These are phyloP conservation scores for Aramus guarauna DNA, from an alignment of 2,113 vertebrate species.

Conservation along the genomic window DNA sequence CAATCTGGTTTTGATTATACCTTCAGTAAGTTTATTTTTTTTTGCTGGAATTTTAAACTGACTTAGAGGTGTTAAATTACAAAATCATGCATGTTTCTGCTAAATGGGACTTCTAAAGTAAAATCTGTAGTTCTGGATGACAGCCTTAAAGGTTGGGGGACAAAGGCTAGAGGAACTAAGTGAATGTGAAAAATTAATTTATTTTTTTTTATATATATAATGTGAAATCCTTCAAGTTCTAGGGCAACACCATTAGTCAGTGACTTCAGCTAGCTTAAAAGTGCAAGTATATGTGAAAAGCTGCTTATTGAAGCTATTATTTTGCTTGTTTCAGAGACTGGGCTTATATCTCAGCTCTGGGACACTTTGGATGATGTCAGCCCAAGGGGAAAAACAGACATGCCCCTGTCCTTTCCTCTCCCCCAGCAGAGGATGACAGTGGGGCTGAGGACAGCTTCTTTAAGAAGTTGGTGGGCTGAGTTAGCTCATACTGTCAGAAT, in stretches of 20 bases:
- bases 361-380: background rate
- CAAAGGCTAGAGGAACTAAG: background rate
- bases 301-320: background rate
- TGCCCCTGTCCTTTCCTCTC: background rate
- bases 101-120: background rate
- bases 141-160: background rate
- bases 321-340: background rate
- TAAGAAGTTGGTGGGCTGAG: background rate
- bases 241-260: background rate
- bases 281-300: background rate
- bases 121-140: background rate
- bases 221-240: background rate
- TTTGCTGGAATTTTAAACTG: background rate
- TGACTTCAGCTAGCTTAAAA: background rate
- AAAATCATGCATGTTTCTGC: background rate
- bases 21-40: background rate
- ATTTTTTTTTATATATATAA: background rate
- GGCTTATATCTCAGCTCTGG: background rate
- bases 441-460: background rate
- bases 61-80: background rate
- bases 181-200: background rate
- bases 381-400: background rate
- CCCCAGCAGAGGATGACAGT: background rate
- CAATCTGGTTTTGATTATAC: constrained; percentile 34
- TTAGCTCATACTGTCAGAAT: background rate